These are phyloP conservation scores for Ophion ventricosus DNA, from an alignment of 2,888 invertebrate genomes.

Conservation along the genomic window DNA sequence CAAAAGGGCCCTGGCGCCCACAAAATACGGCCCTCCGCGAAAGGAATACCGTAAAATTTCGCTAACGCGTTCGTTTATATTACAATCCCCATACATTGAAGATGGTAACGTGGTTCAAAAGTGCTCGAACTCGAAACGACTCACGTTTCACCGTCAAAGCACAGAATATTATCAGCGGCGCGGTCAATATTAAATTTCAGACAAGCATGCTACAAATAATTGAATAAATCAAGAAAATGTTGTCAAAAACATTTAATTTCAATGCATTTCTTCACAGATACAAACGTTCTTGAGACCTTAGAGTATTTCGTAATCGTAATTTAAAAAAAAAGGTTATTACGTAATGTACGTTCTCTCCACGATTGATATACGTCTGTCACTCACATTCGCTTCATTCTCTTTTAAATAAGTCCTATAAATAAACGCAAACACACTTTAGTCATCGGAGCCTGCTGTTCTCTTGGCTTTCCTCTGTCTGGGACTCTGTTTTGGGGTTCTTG, in stretches of 20 bases:
- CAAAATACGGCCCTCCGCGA: too few species aligned
- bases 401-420: conserved; percentile 67
- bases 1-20: too few species aligned
- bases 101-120: too few species aligned
- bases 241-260: conserved; percentile 68
- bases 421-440: conserved; percentile 80
- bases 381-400: conserved; percentile 65
- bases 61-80: too few species aligned
- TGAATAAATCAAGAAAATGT: background rate
- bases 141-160: background rate
- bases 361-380: conserved; percentile 55
- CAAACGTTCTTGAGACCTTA: conserved; percentile 63
- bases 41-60: too few species aligned
- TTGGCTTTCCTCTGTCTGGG: conserved; percentile 92
- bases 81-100: too few species aligned
- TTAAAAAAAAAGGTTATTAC: conserved; percentile 58
- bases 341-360: conserved; percentile 58
- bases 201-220: background rate
- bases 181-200: background rate
- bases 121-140: background rate
- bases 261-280: conserved; percentile 52
- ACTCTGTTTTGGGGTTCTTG: conserved; percentile 87
- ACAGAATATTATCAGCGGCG: background rate
- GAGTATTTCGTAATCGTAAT: conserved; percentile 51
- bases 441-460: conserved; percentile 89